Evolutionary conservation across 2,888 invertebrate genomes (phyloP).

Genomic region (Eupithecia pulchellata): DNA sequence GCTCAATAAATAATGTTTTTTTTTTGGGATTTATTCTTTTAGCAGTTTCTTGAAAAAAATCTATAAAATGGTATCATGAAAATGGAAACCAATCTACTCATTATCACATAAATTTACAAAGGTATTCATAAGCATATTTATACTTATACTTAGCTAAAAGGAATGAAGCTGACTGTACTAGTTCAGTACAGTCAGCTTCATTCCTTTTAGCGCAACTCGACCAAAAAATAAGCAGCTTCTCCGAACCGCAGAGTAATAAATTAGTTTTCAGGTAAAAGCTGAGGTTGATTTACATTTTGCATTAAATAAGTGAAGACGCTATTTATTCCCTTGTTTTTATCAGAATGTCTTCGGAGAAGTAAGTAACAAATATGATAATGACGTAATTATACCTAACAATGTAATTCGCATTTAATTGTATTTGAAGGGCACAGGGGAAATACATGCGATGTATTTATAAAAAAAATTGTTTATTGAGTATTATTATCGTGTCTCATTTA

Average conservation of each 20-base stretch:
- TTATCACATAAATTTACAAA: background rate
- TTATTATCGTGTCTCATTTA: too few relatives aligned
- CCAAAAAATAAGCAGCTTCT: conserved; percentile 9
- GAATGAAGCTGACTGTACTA: too few relatives aligned
- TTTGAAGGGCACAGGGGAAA: too few relatives aligned
- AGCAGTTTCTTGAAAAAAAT: too few relatives aligned
- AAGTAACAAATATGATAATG: background rate
- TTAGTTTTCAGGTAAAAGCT: conserved; percentile 2
- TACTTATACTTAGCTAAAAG: too few relatives aligned
- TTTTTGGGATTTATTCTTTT: too few relatives aligned
- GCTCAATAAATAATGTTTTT: too few relatives aligned
- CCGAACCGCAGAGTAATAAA: conserved; percentile 59
- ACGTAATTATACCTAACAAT: background rate
- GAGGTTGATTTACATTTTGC: conserved; percentile 4
- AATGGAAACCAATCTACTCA: too few relatives aligned
- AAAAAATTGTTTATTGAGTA: too few relatives aligned
- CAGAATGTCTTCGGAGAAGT: background rate
- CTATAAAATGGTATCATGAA: too few relatives aligned
- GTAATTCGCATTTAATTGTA: background rate
- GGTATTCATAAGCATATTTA: background rate
- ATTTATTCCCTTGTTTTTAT: background rate
- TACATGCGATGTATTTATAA: too few relatives aligned
- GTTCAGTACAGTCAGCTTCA: background rate
- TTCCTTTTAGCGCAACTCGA: background rate
- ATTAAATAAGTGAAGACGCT: background rate